Percentiles rank a stretch among this genome's conserved stretches.
Conservation (phyloP, 2,113 vertebrate species). For the Dicentrarchus labrax region DNA sequence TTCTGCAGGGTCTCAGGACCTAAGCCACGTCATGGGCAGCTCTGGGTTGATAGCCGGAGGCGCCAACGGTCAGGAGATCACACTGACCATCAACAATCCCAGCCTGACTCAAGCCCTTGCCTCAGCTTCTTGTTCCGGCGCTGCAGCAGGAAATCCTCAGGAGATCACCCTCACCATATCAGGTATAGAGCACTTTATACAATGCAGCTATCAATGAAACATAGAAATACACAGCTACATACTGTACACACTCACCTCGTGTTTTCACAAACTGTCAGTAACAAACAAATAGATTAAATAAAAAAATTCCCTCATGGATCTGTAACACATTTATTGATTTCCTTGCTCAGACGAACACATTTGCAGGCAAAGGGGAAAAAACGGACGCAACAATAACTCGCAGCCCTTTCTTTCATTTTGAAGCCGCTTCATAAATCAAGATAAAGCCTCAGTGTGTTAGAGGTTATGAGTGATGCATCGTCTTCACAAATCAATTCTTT, state of each 20-base stretch:
- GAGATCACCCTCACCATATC: conserved; percentile 99
- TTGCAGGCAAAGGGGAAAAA: neutral
- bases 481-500: neutral
- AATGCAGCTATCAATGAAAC: neutral
- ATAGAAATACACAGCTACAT: neutral
- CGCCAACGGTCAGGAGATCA: conserved; percentile 91
- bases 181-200: conserved; percentile 77
- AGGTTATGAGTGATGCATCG: neutral
- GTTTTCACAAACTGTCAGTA: neutral
- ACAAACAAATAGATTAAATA: conserved; percentile 11
- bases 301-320: neutral
- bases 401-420: neutral
- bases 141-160: conserved; percentile 87
- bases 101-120: conserved; percentile 93
- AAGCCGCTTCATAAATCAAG: neutral
- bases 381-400: neutral
- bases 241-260: neutral
- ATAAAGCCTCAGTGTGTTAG: conserved; percentile 2
- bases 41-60: conserved; percentile 88
- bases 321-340: conserved; percentile 41
- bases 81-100: conserved; percentile 96
- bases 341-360: neutral
- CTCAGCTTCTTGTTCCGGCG: conserved; percentile 80
- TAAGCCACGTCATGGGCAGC: conserved; percentile 90
- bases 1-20: conserved; percentile 89